Percentiles rank a stretch among this genome's conserved stretches.
These are phyloP conservation scores for Cephus pulcher DNA, from an alignment of 2,888 invertebrate genomes.

Conservation along the genomic window DNA sequence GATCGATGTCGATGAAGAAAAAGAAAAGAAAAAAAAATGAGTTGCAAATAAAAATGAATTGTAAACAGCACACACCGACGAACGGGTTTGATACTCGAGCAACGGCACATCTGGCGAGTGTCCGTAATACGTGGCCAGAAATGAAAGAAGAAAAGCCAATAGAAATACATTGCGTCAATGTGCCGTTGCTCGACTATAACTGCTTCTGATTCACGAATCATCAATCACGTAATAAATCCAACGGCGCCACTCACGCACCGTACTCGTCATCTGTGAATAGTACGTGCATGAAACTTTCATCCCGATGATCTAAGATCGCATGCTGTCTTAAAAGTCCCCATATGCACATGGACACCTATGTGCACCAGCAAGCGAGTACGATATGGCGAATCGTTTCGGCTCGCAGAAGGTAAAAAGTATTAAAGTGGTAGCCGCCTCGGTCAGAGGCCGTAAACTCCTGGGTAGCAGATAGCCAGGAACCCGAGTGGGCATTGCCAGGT, in stretches of 20 bases:
- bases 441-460: too few relatives aligned
- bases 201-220: conserved; percentile 47
- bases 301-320: conserved; percentile 20
- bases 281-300: conserved; percentile 16
- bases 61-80: conserved; percentile 45
- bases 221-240: conserved; percentile 25
- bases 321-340: neutral
- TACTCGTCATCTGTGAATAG: neutral
- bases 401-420: too few relatives aligned
- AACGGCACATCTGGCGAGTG: conserved; percentile 36
- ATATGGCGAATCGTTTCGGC: too few relatives aligned
- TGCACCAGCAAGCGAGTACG: neutral
- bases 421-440: too few relatives aligned
- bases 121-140: neutral
- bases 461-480: neutral
- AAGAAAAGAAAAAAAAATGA: conserved; percentile 36
- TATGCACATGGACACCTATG: neutral
- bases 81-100: conserved; percentile 54
- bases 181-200: conserved; percentile 56
- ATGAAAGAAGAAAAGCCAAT: too few relatives aligned
- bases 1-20: conserved; percentile 35
- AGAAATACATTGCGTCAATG: conserved; percentile 10
- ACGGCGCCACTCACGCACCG: conserved; percentile 9
- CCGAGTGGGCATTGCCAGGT: neutral
- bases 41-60: conserved; percentile 38